Evolutionary conservation across 1,140 invertebrate genomes (phyloP).

Genomic region (Neelides sp.): DNA sequence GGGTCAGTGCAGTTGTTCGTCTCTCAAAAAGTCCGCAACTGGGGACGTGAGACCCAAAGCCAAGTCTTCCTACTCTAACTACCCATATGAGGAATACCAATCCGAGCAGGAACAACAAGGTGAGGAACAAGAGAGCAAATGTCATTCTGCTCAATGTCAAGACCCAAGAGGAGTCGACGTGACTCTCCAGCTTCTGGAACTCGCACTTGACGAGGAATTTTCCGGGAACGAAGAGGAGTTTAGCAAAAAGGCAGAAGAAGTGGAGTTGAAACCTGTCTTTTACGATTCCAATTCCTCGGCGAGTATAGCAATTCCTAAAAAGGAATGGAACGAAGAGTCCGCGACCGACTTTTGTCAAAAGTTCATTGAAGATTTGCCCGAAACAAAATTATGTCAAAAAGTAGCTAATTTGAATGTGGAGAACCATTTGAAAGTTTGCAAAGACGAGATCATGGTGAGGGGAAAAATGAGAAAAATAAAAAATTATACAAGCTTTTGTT

Average conservation of each 20-base stretch:
- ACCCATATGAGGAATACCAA: constrained; percentile 27
- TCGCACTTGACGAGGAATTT: constrained; percentile 29
- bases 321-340: constrained; percentile 19
- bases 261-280: constrained; percentile 21
- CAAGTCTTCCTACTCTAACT: constrained; percentile 17
- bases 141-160: constrained; percentile 21
- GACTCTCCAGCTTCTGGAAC: constrained; percentile 23
- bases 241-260: background rate
- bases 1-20: constrained; percentile 30
- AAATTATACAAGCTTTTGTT: background rate
- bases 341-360: constrained; percentile 27
- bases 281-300: too few relatives aligned
- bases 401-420: constrained; percentile 27
- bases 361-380: constrained; percentile 28
- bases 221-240: constrained; percentile 18
- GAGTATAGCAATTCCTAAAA: background rate
- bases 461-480: background rate
- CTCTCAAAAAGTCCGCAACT: constrained; percentile 18
- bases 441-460: constrained; percentile 25
- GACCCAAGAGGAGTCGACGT: constrained; percentile 29
- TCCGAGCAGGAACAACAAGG: constrained; percentile 21
- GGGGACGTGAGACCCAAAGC: constrained; percentile 21
- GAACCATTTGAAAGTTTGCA: constrained; percentile 21
- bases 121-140: constrained; percentile 16
- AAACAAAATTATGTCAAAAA: constrained; percentile 26